A percentile compares a stretch with the other conserved stretches of the same genome.
These are phyloP conservation scores for Colinus virginianus DNA, from an alignment of 2,113 vertebrate species.

Conservation along the genomic window DNA sequence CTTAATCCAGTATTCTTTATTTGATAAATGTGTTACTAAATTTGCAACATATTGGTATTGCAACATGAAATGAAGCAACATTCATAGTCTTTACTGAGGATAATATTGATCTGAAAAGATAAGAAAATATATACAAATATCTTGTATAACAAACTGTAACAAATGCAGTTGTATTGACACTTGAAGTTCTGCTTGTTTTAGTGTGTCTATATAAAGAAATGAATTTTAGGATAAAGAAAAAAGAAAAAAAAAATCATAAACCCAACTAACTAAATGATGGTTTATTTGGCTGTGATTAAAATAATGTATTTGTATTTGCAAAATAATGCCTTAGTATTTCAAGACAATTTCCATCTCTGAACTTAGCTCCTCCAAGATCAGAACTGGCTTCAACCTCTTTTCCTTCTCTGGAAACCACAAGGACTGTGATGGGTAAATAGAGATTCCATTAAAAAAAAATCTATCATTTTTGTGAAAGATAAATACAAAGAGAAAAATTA, in stretches of 20 bases:
- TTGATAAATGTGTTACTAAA: neutral
- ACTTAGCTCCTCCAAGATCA: conserved; percentile 15
- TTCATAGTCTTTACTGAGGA: neutral
- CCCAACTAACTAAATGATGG: neutral
- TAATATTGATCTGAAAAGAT: neutral
- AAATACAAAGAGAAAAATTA: neutral
- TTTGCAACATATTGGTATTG: neutral
- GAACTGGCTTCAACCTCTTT: neutral
- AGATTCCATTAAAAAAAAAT: neutral
- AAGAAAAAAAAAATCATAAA: neutral
- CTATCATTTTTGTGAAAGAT: neutral
- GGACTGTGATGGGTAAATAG: conserved; percentile 23
- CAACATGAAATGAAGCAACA: neutral
- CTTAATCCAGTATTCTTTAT: neutral
- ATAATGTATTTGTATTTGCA: neutral
- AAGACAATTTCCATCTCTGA: conserved; percentile 15
- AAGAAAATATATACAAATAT: neutral
- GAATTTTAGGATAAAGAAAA: neutral
- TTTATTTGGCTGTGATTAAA: neutral
- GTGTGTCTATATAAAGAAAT: neutral
- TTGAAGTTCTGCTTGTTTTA: neutral
- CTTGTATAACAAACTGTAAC: neutral
- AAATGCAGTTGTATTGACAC: neutral
- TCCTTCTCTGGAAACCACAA: neutral
- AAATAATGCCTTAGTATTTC: neutral